Evolutionary conservation across 2,888 invertebrate genomes (phyloP).

Genomic region (Urechis unicinctus): DNA sequence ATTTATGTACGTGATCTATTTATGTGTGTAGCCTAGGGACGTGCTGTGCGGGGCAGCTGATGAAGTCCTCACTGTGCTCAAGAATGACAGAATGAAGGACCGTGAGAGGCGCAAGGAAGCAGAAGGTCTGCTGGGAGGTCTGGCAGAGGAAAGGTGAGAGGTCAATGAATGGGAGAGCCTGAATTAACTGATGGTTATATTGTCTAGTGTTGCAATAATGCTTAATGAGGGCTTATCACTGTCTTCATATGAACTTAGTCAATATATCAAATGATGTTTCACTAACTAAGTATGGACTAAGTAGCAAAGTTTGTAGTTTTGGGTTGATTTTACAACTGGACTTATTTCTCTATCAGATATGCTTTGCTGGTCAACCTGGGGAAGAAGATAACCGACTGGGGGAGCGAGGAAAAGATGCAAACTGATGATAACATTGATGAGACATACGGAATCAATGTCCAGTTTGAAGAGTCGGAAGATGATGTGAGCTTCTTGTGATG

Average conservation of each 20-base stretch:
- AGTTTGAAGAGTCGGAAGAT: slow-evolving; percentile 97
- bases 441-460: slow-evolving; percentile 97
- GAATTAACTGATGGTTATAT: no score
- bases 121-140: slow-evolving; percentile 71
- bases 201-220: no score
- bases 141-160: slow-evolving; percentile 80
- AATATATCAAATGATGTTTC: no score
- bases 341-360: no score
- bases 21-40: slow-evolving; percentile 89
- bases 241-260: no score
- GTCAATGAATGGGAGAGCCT: no score
- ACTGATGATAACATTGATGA: slow-evolving; percentile 87
- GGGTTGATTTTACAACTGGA: no score
- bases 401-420: slow-evolving; percentile 55
- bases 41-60: slow-evolving; percentile 98
- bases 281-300: no score
- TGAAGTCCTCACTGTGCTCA: slow-evolving; percentile 88
- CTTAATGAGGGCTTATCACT: no score
- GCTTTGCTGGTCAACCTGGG: slow-evolving; percentile 91
- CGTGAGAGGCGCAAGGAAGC: slow-evolving; percentile 84
- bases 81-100: slow-evolving; percentile 91
- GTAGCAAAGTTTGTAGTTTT: no score
- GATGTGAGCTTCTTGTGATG: slow-evolving; percentile 61
- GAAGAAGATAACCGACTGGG: slow-evolving; percentile 84
- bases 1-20: no score